Base-by-base conservation (phyloP, 2,888 invertebrate species). In the Cryptocheilus praepositus region DNA sequence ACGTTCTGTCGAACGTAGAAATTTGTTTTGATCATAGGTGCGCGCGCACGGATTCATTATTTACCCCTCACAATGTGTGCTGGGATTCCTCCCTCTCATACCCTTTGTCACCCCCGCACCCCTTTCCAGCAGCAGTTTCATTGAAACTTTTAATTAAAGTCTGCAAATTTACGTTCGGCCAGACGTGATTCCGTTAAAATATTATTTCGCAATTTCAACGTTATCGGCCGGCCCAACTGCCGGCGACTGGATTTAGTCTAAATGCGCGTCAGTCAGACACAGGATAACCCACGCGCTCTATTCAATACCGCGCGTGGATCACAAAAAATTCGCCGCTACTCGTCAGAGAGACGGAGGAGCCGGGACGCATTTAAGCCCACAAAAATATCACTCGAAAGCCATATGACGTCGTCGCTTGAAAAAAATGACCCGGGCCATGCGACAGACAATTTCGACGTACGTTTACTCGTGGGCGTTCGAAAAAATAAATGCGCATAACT, bases 91-190 rank as follows among this genome's bases (percentile, higher is more conserved):
- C 36, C 36, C 36, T 36, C 13, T 36, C 36, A 36, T 36, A 36
- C 36, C 36, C 36, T 36, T 36, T 36, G 7, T 7, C 36, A 36
- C 36, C 36, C 36, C 11, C 36, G 8, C 36, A 11, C 25, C 19
- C 49, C 49, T 4, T 19, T 43, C 22, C 57, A 46, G n/a, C 45
- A 22, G 21, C 59, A 46, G 67, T 57, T 74, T 71, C 73, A 73
- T 73, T 73, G 71, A 80, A 82, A 82, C 73, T 81, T 81, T 81
- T 82, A 81, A 81, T 81, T 81, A 82, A 82, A 81, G 74, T 73
- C 76, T 72, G 79, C 66, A 81, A 81, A 82, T 81, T 82, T 82
- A 81, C 80, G 75, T 77, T 71, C 75, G 65, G 67, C 72, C 71
- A 68, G 72, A 74, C 78, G 76, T 74, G 74, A 76, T 76, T 76